Evolutionary conservation across 1,140 invertebrate genomes (phyloP).

Genomic region (Psilanteris sp.): DNA sequence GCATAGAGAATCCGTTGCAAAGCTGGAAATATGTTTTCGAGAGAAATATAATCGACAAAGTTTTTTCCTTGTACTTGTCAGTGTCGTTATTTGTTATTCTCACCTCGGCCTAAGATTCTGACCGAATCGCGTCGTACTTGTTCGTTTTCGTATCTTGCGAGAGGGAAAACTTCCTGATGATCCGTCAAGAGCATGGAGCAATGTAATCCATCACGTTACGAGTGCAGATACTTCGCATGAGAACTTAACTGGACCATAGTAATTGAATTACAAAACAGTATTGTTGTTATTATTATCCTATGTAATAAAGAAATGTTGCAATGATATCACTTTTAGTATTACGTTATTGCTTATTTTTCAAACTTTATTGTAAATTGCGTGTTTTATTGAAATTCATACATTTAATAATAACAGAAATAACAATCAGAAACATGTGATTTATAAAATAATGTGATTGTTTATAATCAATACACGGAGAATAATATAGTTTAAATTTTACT

Average conservation of each 20-base stretch:
- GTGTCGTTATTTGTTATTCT: conserved; percentile 48
- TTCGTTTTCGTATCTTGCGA: conserved; percentile 38
- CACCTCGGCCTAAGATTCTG: conserved; percentile 35
- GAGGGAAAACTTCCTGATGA: conserved; percentile 70
- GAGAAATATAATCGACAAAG: conserved; percentile 9
- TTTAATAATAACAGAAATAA: too few relatives aligned
- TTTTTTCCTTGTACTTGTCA: conserved; percentile 24
- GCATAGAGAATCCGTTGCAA: conserved; percentile 10
- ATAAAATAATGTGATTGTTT: too few relatives aligned
- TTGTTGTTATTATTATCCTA: conserved; percentile 37
- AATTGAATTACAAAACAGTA: conserved; percentile 40
- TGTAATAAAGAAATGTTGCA: conserved; percentile 36
- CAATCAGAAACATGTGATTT: too few relatives aligned
- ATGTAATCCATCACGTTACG: conserved; percentile 77
- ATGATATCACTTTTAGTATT: conserved; percentile 13
- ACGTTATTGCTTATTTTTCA: too few relatives aligned
- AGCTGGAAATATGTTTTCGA: conserved; percentile 6
- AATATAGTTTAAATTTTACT: too few relatives aligned
- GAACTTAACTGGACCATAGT: conserved; percentile 52
- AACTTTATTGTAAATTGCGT: too few relatives aligned
- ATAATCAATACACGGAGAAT: too few relatives aligned
- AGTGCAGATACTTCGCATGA: conserved; percentile 61
- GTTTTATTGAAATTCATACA: too few relatives aligned
- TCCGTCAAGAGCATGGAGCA: conserved; percentile 75
- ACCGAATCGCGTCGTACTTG: conserved; percentile 40